phyloP scores from a whole-genome alignment of 2,888 invertebrate species.

The Andrena haemorrhoa region DNA sequence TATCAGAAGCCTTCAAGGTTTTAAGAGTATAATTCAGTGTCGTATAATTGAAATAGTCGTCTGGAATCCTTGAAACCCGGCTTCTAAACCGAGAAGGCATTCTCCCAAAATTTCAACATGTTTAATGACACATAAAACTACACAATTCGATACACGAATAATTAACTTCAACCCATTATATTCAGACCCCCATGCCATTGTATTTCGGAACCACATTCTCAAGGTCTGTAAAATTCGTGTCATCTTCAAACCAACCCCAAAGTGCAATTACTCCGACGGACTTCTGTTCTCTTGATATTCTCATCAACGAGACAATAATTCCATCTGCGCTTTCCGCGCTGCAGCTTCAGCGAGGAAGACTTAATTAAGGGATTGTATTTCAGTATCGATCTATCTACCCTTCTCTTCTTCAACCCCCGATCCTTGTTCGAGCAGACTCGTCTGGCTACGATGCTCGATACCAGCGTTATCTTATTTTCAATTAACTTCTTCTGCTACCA shows the following conservation, averaged over 20 bases:
- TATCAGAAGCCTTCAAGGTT: too few relatives aligned
- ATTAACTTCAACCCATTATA: not conserved
- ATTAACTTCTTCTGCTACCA: constrained; percentile 69
- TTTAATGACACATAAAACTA: too few relatives aligned
- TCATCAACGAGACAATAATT: constrained; percentile 61
- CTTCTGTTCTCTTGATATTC: constrained; percentile 44
- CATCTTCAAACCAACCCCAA: not conserved
- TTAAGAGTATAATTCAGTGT: too few relatives aligned
- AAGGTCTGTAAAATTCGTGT: not conserved
- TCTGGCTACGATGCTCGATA: constrained; percentile 45
- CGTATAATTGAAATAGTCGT: too few relatives aligned
- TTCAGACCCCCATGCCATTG: not conserved
- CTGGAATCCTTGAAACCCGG: too few relatives aligned
- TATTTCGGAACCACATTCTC: not conserved
- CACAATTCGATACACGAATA: not conserved
- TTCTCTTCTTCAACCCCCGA: constrained; percentile 33
- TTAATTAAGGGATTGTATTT: constrained; percentile 71
- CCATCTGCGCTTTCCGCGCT: constrained; percentile 49
- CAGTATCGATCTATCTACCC: constrained; percentile 40
- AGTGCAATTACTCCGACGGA: constrained; percentile 20
- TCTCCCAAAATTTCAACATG: too few relatives aligned
- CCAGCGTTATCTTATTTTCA: constrained; percentile 71
- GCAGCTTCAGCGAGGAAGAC: constrained; percentile 49
- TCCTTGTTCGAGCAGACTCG: constrained; percentile 18
- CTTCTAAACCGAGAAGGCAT: too few relatives aligned